Evolutionary conservation across 2,113 vertebrate genomes (phyloP), one percentile per base, ranked within the genome.

Genomic region (Oryzias woworae): DNA sequence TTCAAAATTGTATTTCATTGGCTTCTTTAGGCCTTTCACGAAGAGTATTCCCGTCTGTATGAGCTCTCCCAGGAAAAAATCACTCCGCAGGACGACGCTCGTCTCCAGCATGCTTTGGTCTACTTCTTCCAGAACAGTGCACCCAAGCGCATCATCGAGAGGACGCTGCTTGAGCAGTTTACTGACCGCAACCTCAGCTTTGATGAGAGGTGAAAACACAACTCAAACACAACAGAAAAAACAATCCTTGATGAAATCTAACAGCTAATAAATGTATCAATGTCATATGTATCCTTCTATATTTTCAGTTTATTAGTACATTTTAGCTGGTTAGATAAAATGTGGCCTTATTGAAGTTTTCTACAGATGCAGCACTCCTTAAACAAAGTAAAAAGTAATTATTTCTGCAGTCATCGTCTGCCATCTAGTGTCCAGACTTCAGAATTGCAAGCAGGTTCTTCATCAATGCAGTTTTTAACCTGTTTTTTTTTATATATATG

Each of bases 141-240:
- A 0, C 95, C 97, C 0, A 94, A 95, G 43, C 92, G 93, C 5
- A 84, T 98, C 2, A 93, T 99, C 14, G 97, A 99, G 46, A 91
- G 96, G 64, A 95, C 95, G 3, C 93, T 99, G 26, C 90, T 99
- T 1, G 97, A 99, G 81, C 96, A 98, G 88, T 99, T 99, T 66
- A 95, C 94, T 0, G 95, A 98, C 85, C 95, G 89, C 56, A 99
- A 98, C 83, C 94, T 99, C 62, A 97, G 96, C 92, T 98, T 95
- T 0, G 96, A 99, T 0, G 95, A 98, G 58, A 93, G 96, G 97
- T 97, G 26, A 12, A 63, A 5, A 77, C n/a, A 45, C 48, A 31
- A 20, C 20, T 20, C 26, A 28, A 28, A 28, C 2, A 28, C 4
- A 28, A 4, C 26, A 28, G 5, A 28, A 28, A 28, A 28, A 28